Base-by-base conservation (phyloP, 2,888 invertebrate species). In the Cataglyphis livida region DNA sequence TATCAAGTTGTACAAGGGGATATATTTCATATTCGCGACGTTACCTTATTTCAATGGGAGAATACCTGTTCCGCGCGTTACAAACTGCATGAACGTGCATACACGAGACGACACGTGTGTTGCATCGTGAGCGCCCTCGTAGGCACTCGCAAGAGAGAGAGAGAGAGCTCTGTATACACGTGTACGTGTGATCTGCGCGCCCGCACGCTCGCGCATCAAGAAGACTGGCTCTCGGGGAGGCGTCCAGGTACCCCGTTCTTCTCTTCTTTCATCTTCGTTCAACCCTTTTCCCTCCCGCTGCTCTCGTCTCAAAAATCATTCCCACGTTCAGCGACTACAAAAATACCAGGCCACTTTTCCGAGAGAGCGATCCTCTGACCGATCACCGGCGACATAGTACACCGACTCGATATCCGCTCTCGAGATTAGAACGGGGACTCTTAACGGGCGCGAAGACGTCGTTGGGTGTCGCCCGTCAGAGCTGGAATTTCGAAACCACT, bases 1-100 rank as follows among this genome's bases (percentile, higher is more conserved):
- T 94, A 94, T 94, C 94, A 94, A 94, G 94, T 94, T 94, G 94
- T 94, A 94, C 94, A 94, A 94, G 94, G 91, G 92, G 91, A 91
- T 93, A 94, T 94, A 94, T 93, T 94, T 94, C 94, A 94, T 94
- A 94, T 94, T 90, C 91, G 92, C 93, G 93, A 93, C 94, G 93
- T 93, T 93, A 93, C 93, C 92, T 94, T 93, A 94, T 94, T 93
- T 92, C 93, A 92, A 94, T 93, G 93, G 91, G 88, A 89, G 92
- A 92, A 94, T 93, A 93, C 93, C 92, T 93, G 93, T 93, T 94
- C 90, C 87, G 87, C 89, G 90, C 91, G 88, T 90, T 91, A 90
- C 86, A 91, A 90, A 90, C 90, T 88, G 90, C 90, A 89, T 86
- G 88, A 89, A 85, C 90, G 89, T 89, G 84, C 86, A 87, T 86